Evolutionary conservation across 1,140 invertebrate species (phyloP).

Genomic region (Eriocheir sinensis): DNA sequence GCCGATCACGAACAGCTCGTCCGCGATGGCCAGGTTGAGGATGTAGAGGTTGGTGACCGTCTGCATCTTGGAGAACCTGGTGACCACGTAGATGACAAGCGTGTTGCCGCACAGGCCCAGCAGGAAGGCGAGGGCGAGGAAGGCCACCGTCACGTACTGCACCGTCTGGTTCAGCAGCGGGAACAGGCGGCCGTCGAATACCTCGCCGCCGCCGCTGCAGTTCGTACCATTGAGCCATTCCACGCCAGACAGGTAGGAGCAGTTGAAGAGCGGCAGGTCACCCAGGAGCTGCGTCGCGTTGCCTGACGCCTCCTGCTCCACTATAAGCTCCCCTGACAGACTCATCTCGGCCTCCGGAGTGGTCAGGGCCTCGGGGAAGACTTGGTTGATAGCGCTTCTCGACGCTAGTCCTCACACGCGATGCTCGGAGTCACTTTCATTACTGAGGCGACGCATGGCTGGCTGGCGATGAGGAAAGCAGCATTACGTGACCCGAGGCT

Average conservation of each 20-base stretch:
- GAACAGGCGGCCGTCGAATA: conserved; percentile 59
- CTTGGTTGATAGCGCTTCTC: neutral
- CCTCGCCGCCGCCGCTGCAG: conserved; percentile 59
- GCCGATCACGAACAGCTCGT: conserved; percentile 61
- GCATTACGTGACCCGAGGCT: neutral
- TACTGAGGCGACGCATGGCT: neutral
- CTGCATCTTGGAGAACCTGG: conserved; percentile 66
- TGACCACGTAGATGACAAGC: conserved; percentile 65
- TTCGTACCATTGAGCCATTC: conserved; percentile 46
- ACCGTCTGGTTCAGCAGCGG: conserved; percentile 62
- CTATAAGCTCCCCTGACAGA: neutral
- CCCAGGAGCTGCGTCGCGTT: neutral
- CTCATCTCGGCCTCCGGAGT: neutral
- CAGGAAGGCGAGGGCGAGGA: conserved; percentile 56
- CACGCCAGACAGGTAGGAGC: conserved; percentile 47
- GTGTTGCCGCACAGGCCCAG: conserved; percentile 65
- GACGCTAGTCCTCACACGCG: neutral
- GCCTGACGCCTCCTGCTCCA: neutral
- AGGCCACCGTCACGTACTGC: conserved; percentile 50
- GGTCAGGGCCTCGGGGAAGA: neutral
- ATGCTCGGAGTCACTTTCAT: neutral
- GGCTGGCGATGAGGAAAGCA: neutral
- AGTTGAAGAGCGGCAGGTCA: conserved; percentile 45
- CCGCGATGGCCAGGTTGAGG: conserved; percentile 60
- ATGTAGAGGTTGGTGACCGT: conserved; percentile 66